These are phyloP conservation scores for Oscheius onirici DNA, from an alignment of 2,888 invertebrate genomes.

Conservation along the genomic window DNA sequence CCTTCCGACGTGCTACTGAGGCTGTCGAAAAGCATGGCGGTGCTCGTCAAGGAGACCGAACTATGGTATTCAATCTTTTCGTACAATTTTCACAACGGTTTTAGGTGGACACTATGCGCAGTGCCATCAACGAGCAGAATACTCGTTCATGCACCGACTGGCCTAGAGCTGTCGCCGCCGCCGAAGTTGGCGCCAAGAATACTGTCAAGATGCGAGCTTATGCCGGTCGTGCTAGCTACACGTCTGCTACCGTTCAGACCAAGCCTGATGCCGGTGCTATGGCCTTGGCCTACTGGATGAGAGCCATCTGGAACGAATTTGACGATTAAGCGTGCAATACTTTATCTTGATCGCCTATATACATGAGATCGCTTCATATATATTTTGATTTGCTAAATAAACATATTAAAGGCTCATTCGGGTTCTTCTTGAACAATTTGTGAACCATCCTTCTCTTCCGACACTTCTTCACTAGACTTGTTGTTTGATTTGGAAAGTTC, in stretches of 20 bases:
- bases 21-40: slow-evolving; percentile 77
- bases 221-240: slow-evolving; percentile 64
- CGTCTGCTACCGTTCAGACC: slow-evolving; percentile 49
- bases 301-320: slow-evolving; percentile 43
- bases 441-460: background rate
- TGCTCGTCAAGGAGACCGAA: slow-evolving; percentile 81
- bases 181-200: slow-evolving; percentile 50
- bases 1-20: slow-evolving; percentile 46
- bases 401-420: slow-evolving; percentile 4
- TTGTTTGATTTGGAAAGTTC: background rate
- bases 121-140: background rate
- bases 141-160: slow-evolving; percentile 2
- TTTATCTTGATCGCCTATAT: too few species aligned
- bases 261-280: slow-evolving; percentile 64
- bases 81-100: background rate
- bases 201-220: slow-evolving; percentile 58
- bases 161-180: slow-evolving; percentile 31
- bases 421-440: background rate
- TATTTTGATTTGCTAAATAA: too few species aligned
- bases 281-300: slow-evolving; percentile 59
- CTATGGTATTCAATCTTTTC: slow-evolving; percentile 77
- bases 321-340: background rate
- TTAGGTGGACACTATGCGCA: slow-evolving; percentile 29
- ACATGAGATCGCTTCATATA: too few species aligned
- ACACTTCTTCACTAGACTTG: background rate